Evolutionary conservation across 2,888 invertebrate genomes (phyloP), one percentile per base, ranked within the genome.

Genomic region (Agonopterix arenella): DNA sequence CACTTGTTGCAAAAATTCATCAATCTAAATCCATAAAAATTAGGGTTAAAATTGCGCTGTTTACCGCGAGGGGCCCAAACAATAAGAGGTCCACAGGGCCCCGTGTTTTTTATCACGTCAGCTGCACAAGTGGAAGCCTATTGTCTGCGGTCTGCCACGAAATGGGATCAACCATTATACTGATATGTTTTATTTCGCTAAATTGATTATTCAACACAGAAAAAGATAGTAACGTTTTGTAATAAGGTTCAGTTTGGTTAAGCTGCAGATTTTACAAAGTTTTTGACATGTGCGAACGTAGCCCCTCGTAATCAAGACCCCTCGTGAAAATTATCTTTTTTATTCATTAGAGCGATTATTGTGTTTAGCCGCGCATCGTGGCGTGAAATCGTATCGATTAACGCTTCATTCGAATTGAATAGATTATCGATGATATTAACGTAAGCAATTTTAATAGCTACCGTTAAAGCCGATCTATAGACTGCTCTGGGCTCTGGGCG

Each of bases 331-430:
- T n/a, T 54, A 68, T 68, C 61, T 68, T 71, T 80, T 86, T 81
- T 85, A 84, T 82, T 77, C 77, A 82, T 84, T 78, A 76, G 59
- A 57, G 57, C 69, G 64, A 72, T 81, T 78, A 81, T 73, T 77
- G 68, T 74, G 72, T 74, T 73, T 74, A 73, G 62, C 68, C 64
- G 73, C 66, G 76, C 74, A 66, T 66, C 64, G 68, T 53, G 59
- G 70, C 82, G 81, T 82, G 76, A 81, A 84, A 84, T 84, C 80
- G 76, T 71, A 79, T 80, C 79, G 72, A 74, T 80, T 74, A 77
- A 66, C 73, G 73, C 67, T 71, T 61, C 70, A 69, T 73, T 65
- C 66, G 63, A 61, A 69, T 68, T 59, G 69, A 72, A 75, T 73
- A 70, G 72, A 73, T 70, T 64, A 70, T 60, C 60, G 67, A 64